Percentiles rank a stretch among this genome's conserved stretches.
These are phyloP conservation scores for Sinocyclocheilus rhinocerous DNA, from an alignment of 2,113 vertebrate species.

Conservation along the genomic window DNA sequence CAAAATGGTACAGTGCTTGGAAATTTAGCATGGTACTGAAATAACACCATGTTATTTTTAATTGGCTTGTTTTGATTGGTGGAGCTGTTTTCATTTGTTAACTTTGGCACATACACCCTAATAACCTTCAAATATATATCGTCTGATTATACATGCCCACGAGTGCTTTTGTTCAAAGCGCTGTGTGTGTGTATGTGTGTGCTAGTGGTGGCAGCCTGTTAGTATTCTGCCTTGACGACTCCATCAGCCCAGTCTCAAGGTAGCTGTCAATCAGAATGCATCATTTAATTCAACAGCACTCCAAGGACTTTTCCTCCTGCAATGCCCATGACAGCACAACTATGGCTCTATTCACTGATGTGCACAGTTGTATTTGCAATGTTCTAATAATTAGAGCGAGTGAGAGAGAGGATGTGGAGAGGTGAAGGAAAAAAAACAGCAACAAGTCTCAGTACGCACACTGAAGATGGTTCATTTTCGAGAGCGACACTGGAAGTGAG, in stretches of 20 bases:
- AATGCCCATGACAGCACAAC: conserved; percentile 87
- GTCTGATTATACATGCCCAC: conserved; percentile 51
- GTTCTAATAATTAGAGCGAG: conserved; percentile 83
- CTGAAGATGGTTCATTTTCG: conserved; percentile 73
- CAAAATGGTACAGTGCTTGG: background rate
- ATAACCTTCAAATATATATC: conserved; percentile 66
- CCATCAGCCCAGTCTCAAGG: conserved; percentile 96
- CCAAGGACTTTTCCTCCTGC: conserved; percentile 81
- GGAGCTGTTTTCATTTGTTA: background rate
- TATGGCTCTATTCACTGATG: conserved; percentile 94
- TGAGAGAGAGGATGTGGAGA: conserved; percentile 30
- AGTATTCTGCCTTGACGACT: conserved; percentile 90
- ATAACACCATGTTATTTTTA: background rate
- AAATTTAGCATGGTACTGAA: background rate
- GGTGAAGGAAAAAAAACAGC: conserved; percentile 64
- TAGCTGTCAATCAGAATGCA: conserved; percentile 97
- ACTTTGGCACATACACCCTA: conserved; percentile 20
- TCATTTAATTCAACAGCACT: conserved; percentile 94
- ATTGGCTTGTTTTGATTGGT: background rate
- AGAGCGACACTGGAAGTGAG: conserved; percentile 72
- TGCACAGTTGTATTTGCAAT: conserved; percentile 83
- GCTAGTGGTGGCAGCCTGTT: conserved; percentile 75
- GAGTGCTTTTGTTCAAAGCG: conserved; percentile 7
- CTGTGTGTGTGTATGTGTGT: conserved; percentile 31
- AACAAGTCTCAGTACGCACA: conserved; percentile 80